Base-by-base conservation (phyloP, 2,888 invertebrate species). In the Orchesella flavescens region DNA sequence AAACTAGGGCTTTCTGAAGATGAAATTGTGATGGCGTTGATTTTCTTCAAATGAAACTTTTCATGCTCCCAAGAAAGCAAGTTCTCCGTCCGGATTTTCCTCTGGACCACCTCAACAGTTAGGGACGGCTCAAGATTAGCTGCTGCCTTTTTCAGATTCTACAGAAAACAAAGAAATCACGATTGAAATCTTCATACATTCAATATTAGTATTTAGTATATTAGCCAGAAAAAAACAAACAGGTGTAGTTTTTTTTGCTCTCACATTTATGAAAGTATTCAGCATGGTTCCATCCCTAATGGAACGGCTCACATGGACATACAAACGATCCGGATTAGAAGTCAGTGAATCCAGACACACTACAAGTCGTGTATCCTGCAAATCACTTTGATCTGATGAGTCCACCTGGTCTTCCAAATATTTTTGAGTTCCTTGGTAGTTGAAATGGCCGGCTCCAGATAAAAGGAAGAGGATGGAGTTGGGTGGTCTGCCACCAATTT, bases 31-130 rank as follows among this genome's bases (percentile, higher is more conserved):
- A 88, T 65, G 0, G 87, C 86, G 69, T 87, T 88, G 34, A 88
- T 87, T 46, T 85, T 85, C 86, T 96, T 93, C 88, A 99, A 96
- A 90, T 97, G 97, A 91, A 95, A 99, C 87, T 97, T 92, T 90
- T 99, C 99, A 89, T 99, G 99, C 89, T 98, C 98, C 99, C 99
- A 99, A 0, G 97, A 95, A 43, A 98, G 91, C 77, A 94, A 92
- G 87, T 96, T 95, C 74, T 98, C 97, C 0, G 97, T 97, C 76
- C 99, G 91, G 88, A 99, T 99, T 92, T 99, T 99, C 91, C 98
- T 98, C 89, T 98, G 97, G 9, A 94, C 93, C 65, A 95, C 92
- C 84, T 94, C 93, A 13, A 94, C 91, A 4, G 91, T 91, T 0
- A 92, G 90, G 0, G 91, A 88, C 0, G 89, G 89, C 83, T 89